Base-by-base conservation (phyloP, 30 jellyfish, hydroid and myxozoan species). In the Hydractinia echinata region DNA sequence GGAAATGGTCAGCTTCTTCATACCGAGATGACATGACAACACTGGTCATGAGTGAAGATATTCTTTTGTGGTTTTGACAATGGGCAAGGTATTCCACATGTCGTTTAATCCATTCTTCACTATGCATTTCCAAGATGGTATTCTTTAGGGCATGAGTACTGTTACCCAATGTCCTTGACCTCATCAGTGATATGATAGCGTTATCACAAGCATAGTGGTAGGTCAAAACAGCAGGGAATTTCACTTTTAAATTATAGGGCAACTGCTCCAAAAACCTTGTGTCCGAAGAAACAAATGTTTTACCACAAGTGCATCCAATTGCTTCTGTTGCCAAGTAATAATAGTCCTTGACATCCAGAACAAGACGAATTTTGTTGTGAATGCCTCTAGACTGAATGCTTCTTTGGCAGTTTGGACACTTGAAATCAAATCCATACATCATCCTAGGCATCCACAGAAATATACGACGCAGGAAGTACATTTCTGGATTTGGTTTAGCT, bases 191-290 rank as follows among this genome's bases (percentile, higher is more conserved):
- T n/a, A 84, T 56, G 66, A 84, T 76, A 14, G 82, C 18, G 67
- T 16, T 52, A 64, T 84, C 93, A 61, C 87, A 77, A 6, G 84
- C 94, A 77, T 60, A 76, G 76, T 85, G 66, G 72, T 79, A 67
- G 53, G 94, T 77, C 85, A 85, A 74, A 52, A 71, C 81, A 19
- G 81, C 81, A n/a, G 81, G 94, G 51, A 84, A 84, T 44, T 83
- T 53, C 64, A n/a, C 67, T 39, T 64, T 39, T 15, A 83, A 7
- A 52, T 51, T 58, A 19, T 54, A 67, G 19, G 94, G 94, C 72
- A 85, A 61, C 94, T 85, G 94, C 13, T 53, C 84, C 72, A 85
- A 20, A 10, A 85, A 48, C 80, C 81, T 58, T 50, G 76, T 68
- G 79, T 52, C 76, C 53, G 76, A 66, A 18, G 76, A 85, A 13